A percentile compares a stretch with the other conserved stretches of the same genome.
Evolutionary conservation across 1,140 invertebrate species (phyloP).

Genomic region (Conopomorpha cramerella): DNA sequence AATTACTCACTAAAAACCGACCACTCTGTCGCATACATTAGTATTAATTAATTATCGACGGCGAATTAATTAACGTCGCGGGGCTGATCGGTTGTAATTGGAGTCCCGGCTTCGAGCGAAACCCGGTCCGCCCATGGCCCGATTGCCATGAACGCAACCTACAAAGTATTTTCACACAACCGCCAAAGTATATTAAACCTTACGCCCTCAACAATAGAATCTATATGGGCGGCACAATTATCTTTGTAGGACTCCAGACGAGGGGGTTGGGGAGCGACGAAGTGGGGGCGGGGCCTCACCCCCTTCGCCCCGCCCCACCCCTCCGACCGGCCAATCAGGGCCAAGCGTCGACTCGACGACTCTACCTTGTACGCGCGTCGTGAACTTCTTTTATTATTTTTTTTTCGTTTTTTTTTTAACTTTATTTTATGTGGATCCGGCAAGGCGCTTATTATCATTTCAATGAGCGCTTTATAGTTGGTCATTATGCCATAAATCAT

Average conservation of each 20-base stretch:
- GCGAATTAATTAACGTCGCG: slow-evolving; percentile 31
- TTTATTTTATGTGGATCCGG: slow-evolving; percentile 14
- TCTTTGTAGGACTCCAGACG: slow-evolving; percentile 21
- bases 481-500: neutral
- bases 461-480: too few relatives aligned
- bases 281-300: slow-evolving; percentile 24
- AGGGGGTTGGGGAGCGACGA: slow-evolving; percentile 33
- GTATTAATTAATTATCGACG: slow-evolving; percentile 22
- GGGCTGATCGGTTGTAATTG: slow-evolving; percentile 42
- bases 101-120: slow-evolving; percentile 33
- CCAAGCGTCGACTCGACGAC: slow-evolving; percentile 25
- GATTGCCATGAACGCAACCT: slow-evolving; percentile 33
- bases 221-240: slow-evolving; percentile 20
- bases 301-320: slow-evolving; percentile 38
- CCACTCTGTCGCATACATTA: neutral
- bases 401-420: slow-evolving; percentile 21
- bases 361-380: slow-evolving; percentile 47
- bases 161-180: slow-evolving; percentile 17
- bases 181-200: slow-evolving; percentile 15
- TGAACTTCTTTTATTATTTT: slow-evolving; percentile 35
- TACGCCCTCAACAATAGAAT: slow-evolving; percentile 14
- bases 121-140: slow-evolving; percentile 49
- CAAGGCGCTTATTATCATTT: neutral
- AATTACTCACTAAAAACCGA: too few relatives aligned
- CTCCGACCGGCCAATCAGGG: slow-evolving; percentile 20